These are phyloP conservation scores for Adineta ricciae DNA, from an alignment of 2,888 invertebrate species.

Conservation along the genomic window DNA sequence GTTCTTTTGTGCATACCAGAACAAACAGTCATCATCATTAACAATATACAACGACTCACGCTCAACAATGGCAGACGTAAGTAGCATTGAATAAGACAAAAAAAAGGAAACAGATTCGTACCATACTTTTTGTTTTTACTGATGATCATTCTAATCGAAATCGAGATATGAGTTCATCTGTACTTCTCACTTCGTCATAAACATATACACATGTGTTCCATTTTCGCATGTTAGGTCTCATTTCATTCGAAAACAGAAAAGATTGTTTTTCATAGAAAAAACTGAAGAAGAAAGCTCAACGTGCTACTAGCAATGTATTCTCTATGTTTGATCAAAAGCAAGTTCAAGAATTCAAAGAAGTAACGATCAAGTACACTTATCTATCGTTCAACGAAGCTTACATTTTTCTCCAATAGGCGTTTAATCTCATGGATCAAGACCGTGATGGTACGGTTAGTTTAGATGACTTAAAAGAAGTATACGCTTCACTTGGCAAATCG, in stretches of 20 bases:
- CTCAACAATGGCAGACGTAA: background rate
- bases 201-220: too few relatives aligned
- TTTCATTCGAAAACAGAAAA: too few relatives aligned
- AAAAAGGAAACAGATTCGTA: background rate
- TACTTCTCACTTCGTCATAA: too few relatives aligned
- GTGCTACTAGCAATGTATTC: constrained; percentile 52
- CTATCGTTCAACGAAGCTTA: rapidly evolving
- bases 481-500: constrained; percentile 51
- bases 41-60: background rate
- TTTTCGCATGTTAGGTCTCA: too few relatives aligned
- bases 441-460: constrained; percentile 53
- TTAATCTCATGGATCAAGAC: constrained; percentile 56
- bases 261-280: constrained; percentile 30
- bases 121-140: background rate
- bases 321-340: constrained; percentile 54
- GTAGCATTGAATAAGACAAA: background rate
- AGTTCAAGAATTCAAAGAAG: constrained; percentile 56
- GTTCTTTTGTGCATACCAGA: background rate
- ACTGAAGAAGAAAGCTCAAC: constrained; percentile 40
- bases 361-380: background rate
- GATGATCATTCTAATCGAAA: background rate
- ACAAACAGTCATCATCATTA: background rate
- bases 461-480: constrained; percentile 53
- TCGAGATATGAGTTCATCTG: too few relatives aligned
- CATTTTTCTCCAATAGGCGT: constrained; percentile 42